A percentile compares a stretch with the other conserved stretches of the same genome.
These are phyloP conservation scores for Atta texana DNA, from an alignment of 1,140 invertebrate species.

Conservation along the genomic window DNA sequence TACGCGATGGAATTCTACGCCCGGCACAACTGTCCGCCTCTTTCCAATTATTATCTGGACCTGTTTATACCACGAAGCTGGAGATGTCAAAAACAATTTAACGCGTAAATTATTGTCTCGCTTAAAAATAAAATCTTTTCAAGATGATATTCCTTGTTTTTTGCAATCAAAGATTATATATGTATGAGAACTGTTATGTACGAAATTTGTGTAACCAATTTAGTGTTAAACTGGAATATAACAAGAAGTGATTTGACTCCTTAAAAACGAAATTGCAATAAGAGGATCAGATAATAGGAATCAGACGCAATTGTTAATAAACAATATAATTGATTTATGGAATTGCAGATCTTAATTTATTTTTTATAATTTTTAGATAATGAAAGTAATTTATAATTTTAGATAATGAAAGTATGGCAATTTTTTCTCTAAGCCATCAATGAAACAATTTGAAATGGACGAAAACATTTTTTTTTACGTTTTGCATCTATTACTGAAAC, in stretches of 20 bases:
- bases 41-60: conserved; percentile 83
- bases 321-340: neutral
- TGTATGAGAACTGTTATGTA: neutral
- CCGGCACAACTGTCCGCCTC: conserved; percentile 90
- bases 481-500: neutral
- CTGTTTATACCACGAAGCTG: conserved; percentile 88
- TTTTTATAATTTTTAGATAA: neutral
- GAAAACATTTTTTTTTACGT: neutral
- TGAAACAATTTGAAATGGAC: neutral
- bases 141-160: neutral
- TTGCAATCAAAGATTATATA: neutral
- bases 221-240: neutral
- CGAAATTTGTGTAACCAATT: neutral
- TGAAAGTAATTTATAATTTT: neutral
- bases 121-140: neutral
- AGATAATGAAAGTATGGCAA: neutral
- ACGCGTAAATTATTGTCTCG: neutral
- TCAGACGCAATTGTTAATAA: neutral
- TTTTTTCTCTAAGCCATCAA: neutral
- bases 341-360: neutral
- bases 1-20: conserved; percentile 96
- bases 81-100: conserved; percentile 82
- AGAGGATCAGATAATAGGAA: neutral
- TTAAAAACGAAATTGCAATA: neutral
- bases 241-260: neutral